These are phyloP conservation scores for Tetheella fluctuosa DNA, from an alignment of 2,888 invertebrate species.

Conservation along the genomic window DNA sequence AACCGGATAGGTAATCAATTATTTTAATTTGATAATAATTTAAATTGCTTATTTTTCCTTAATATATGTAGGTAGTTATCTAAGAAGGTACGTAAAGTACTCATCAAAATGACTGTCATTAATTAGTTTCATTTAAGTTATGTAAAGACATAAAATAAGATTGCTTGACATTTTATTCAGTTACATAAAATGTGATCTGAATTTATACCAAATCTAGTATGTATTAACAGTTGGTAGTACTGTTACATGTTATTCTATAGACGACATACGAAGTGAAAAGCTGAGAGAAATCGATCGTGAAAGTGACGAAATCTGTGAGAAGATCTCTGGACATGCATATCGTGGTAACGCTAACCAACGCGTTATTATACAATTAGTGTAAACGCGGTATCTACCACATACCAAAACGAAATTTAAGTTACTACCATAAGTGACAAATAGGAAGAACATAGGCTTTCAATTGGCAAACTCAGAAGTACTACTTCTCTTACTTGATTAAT, in stretches of 20 bases:
- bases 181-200: background rate
- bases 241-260: background rate
- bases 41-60: background rate
- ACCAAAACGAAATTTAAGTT: conserved; percentile 14
- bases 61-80: background rate
- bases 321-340: conserved; percentile 36
- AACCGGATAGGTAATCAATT: background rate
- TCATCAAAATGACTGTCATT: background rate
- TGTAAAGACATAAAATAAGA: background rate
- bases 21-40: too few relatives aligned
- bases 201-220: background rate
- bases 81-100: background rate
- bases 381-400: conserved; percentile 17
- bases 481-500: conserved; percentile 11
- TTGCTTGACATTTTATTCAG: background rate
- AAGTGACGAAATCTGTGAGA: conserved; percentile 69
- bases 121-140: background rate
- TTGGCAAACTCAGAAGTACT: conserved; percentile 21
- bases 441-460: conserved; percentile 33
- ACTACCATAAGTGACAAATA: conserved; percentile 16
- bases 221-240: background rate
- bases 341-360: conserved; percentile 6
- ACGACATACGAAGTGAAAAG: conserved; percentile 51
- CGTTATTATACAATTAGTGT: conserved; percentile 9
- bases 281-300: conserved; percentile 72